Percentiles rank a stretch among this genome's conserved stretches.
Conservation (phyloP, 2,797 vertebrate species). For the Clarias laeviceps region DNA sequence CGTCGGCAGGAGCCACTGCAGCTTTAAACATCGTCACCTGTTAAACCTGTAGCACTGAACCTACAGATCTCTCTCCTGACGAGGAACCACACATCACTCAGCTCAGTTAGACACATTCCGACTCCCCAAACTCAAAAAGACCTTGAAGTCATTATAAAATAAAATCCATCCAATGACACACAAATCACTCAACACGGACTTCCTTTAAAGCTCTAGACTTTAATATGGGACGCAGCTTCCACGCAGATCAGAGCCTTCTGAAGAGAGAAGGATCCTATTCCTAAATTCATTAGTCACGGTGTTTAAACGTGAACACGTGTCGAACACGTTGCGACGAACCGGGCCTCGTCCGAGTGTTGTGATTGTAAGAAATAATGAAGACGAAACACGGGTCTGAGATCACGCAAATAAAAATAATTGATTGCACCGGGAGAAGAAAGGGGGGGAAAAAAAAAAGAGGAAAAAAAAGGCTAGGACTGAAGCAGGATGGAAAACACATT, state of each 20-base stretch:
- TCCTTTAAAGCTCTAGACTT: not conserved
- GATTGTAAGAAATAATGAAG: constrained; percentile 22
- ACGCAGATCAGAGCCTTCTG: not conserved
- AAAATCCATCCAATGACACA: not conserved
- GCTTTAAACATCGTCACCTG: not conserved
- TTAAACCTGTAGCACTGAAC: not conserved
- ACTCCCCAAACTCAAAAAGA: not conserved
- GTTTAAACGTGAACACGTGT: constrained; percentile 42
- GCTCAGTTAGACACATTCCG: not conserved
- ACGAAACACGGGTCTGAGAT: constrained; percentile 36
- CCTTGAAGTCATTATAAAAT: not conserved
- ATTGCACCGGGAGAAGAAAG: constrained; percentile 40
- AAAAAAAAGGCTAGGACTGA: constrained; percentile 25
- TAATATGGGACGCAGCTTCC: not conserved
- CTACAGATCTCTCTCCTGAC: not conserved
- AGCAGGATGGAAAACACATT: constrained; percentile 45
- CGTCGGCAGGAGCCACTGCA: not conserved
- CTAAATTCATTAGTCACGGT: constrained; percentile 12
- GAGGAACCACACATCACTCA: not conserved
- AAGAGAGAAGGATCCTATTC: not conserved
- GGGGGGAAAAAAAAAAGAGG: constrained; percentile 9
- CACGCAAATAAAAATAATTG: constrained; percentile 50
- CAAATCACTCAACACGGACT: not conserved
- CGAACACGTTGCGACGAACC: constrained; percentile 3
- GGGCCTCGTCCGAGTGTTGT: constrained; percentile 1